Base-by-base conservation (phyloP, 2,113 vertebrate genomes). In the Heteronetta atricapilla region DNA sequence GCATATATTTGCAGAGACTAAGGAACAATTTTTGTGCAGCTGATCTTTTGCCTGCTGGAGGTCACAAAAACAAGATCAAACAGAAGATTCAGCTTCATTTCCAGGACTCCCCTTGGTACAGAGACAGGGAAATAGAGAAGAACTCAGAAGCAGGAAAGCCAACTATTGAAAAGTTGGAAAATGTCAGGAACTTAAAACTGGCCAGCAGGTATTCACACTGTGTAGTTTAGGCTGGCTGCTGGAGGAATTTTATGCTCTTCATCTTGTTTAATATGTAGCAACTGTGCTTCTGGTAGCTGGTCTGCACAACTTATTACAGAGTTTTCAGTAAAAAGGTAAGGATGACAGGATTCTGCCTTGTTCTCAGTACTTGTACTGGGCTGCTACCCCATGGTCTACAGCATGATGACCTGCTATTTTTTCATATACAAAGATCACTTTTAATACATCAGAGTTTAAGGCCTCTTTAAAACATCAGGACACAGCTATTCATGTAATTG, bases 171-270 rank as follows among this genome's bases (percentile, higher is more conserved):
- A 91, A 89, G 55, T 6, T 86, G 56, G 55, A 76, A 69, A 86
- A 83, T 63, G 36, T 31, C 59, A 73, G 50, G 59, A 89, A 66
- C 59, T 76, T 88, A 76, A 82, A 88, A 80, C 72, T 60, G 86
- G 63, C n/a, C 85, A 91, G 92, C 50, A 79, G 72, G n/a, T 82
- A 89, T 79, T 85, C 62, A 44, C 29, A 15, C 20, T 42, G 13
- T n/a, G n/a, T 48, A 68, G 33, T 58, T 86, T 33, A 72, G 59
- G 10, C 53, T 89, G 69, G 33, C 58, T 84, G 86, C 58, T 52
- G 78, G 78, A 79, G 63, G 70, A 91, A 85, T 85, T 92, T 82
- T 73, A 33, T 53, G 58, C 62, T 87, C 70, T 96, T 91, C 38
- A 11, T 94, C 84, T 58, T 60, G 48, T 72, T 85, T 91, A 80